These are phyloP conservation scores for Microctenopoma steveboyesi DNA, from an alignment of 2,797 vertebrate genomes.

Conservation along the genomic window DNA sequence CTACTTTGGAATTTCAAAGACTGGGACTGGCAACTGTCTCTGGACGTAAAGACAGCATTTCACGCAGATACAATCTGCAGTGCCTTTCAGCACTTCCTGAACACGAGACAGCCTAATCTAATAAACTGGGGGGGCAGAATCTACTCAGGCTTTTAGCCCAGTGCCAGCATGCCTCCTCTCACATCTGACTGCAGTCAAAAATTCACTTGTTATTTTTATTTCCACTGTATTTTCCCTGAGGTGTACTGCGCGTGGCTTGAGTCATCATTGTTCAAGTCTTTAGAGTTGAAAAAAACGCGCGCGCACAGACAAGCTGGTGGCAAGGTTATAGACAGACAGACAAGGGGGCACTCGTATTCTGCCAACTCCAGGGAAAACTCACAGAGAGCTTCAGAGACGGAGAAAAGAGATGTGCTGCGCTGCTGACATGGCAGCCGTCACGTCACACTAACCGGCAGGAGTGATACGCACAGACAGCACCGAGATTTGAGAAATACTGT, in stretches of 20 bases:
- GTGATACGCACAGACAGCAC: slow-evolving; percentile 81
- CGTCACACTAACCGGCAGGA: slow-evolving; percentile 79
- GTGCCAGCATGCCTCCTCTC: slow-evolving; percentile 68
- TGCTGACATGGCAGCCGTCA: slow-evolving; percentile 86
- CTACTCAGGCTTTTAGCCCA: slow-evolving; percentile 81
- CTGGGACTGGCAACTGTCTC: slow-evolving; percentile 81
- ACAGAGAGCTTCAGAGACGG: slow-evolving; percentile 75
- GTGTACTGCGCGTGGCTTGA: slow-evolving; percentile 80
- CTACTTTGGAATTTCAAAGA: slow-evolving; percentile 83
- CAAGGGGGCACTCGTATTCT: slow-evolving; percentile 82
- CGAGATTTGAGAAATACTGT: slow-evolving; percentile 70
- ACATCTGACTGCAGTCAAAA: slow-evolving; percentile 78
- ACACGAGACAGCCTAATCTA: slow-evolving; percentile 84
- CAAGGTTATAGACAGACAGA: slow-evolving; percentile 86
- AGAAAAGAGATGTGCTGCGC: slow-evolving; percentile 76
- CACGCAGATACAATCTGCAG: slow-evolving; percentile 82
- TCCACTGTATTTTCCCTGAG: slow-evolving; percentile 80
- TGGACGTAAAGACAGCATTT: slow-evolving; percentile 75
- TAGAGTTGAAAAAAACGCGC: slow-evolving; percentile 70
- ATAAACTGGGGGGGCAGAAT: slow-evolving; percentile 76
- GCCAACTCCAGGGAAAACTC: slow-evolving; percentile 83
- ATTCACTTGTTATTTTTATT: slow-evolving; percentile 81
- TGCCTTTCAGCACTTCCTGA: slow-evolving; percentile 88
- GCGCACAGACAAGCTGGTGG: slow-evolving; percentile 80
- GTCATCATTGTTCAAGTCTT: slow-evolving; percentile 86